Evolutionary conservation across 2,888 invertebrate species (phyloP), one percentile per base, ranked within the genome.

Genomic region (Eucriotettix oculatus): DNA sequence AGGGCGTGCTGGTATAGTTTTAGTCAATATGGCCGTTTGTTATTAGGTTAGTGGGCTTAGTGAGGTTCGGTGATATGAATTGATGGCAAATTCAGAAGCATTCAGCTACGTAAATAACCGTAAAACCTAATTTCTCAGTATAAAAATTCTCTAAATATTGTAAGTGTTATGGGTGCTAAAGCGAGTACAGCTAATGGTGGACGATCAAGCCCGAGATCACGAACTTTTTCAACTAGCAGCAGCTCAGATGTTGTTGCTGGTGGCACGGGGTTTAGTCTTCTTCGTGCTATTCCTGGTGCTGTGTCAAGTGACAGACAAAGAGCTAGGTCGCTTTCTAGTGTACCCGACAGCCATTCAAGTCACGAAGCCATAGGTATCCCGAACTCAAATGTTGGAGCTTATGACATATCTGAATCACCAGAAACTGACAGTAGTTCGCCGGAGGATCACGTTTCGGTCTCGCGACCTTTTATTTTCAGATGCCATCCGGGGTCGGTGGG

Each of bases 321-420:
- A 66, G 90, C 90, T 57, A 79, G 90, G 64, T 89, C 89, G 44
- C 74, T 90, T 66, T 89, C 89, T 60, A 89, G 89, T 61, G 90
- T 90, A 65, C 90, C 90, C 16, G 90, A 89, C 71, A 76, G 88
- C 66, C 72, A 73, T 14, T 70, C 73, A 16, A 70, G 70, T 14
- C 74, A 81, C 69, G 84, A 84, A 70, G 79, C 79, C 56, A 79
- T 81, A 61, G 78, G 79, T 58, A 81, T 81, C 68, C 81, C 83
- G 58, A 65, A 60, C 58, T 77, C 82, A n/a, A 81, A 81, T 68
- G 71, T 71, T 41, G 78, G 78, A 66, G 82, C 79, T 66, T 82
- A 80, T 68, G 82, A 82, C 69, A 82, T 78, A 61, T 83, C 78
- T 52, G 82, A 79, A 65, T 84, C 78, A 62, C 81, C 77, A 59